Percentiles rank a stretch among this genome's conserved stretches.
These are phyloP conservation scores for Chironomus tentans DNA, from an alignment of 2,888 invertebrate genomes.

Conservation along the genomic window DNA sequence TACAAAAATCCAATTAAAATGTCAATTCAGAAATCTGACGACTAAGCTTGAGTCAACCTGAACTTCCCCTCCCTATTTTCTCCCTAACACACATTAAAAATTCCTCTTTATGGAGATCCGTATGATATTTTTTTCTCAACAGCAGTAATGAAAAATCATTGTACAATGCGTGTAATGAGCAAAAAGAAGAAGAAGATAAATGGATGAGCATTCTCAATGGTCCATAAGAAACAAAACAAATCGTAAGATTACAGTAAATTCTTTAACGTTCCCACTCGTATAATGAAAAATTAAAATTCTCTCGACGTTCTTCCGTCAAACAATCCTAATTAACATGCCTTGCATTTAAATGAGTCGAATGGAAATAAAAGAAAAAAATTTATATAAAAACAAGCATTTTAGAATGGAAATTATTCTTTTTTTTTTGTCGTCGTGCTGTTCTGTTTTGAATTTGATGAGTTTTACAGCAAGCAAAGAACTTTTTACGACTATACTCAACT, in stretches of 20 bases:
- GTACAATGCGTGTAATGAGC: neutral
- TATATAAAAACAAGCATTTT: too few relatives aligned
- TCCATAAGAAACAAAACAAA: neutral
- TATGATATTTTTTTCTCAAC: too few relatives aligned
- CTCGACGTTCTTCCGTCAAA: conserved; percentile 13
- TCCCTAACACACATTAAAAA: neutral
- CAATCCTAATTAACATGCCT: conserved; percentile 27
- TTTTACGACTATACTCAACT: neutral
- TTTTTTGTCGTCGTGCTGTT: neutral
- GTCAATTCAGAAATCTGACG: too few relatives aligned
- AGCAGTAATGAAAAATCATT: too few relatives aligned
- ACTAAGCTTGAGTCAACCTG: neutral
- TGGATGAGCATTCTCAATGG: neutral
- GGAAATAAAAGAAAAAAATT: too few relatives aligned
- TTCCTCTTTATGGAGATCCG: neutral
- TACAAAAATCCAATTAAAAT: too few relatives aligned
- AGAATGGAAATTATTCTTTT: neutral
- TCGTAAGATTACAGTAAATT: neutral
- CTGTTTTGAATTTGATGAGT: neutral
- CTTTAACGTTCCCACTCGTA: neutral
- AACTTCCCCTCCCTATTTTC: neutral
- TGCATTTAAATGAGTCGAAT: conserved; percentile 22
- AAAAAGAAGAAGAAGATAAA: neutral
- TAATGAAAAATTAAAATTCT: conserved; percentile 26
- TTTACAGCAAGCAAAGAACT: neutral